Evolutionary conservation across 1,140 invertebrate species (phyloP).

Genomic region (Psilanteris sp.): DNA sequence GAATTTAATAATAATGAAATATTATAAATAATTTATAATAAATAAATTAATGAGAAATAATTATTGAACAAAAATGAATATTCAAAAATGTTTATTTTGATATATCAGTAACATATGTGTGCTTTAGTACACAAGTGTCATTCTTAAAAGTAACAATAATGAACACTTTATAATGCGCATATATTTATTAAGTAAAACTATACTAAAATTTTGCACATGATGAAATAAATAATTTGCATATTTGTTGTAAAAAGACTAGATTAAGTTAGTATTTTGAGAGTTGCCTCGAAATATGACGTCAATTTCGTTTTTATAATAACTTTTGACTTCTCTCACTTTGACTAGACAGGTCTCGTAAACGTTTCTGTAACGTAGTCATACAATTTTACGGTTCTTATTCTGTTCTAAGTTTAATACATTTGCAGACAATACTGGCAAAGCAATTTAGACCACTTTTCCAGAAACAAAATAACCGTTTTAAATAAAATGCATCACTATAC

Average conservation of each 20-base stretch:
- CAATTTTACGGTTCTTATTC: too few relatives aligned
- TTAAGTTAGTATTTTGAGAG: conserved; percentile 48
- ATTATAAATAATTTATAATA: too few relatives aligned
- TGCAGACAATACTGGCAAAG: conserved; percentile 33
- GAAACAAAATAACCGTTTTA: conserved; percentile 14
- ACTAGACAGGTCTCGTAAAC: conserved; percentile 55
- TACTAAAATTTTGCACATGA: conserved; percentile 29
- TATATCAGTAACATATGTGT: conserved; percentile 8
- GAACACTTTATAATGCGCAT: conserved; percentile 41
- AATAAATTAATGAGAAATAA: too few relatives aligned
- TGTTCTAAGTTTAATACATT: too few relatives aligned
- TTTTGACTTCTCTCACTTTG: conserved; percentile 40
- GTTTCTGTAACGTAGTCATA: conserved; percentile 10
- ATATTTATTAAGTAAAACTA: conserved; percentile 30
- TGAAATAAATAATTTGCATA: conserved; percentile 54
- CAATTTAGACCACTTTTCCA: conserved; percentile 41
- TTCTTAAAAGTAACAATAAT: conserved; percentile 34
- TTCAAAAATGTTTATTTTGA: neutral
- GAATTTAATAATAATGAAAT: too few relatives aligned
- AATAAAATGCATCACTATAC: conserved; percentile 50
- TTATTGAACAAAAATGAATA: too few relatives aligned
- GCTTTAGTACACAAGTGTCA: conserved; percentile 30
- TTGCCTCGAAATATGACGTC: conserved; percentile 9
- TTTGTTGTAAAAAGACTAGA: conserved; percentile 57
- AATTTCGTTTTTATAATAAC: conserved; percentile 7